Evolutionary conservation across 1,140 invertebrate genomes (phyloP).

Genomic region (Drosophila carrolli): DNA sequence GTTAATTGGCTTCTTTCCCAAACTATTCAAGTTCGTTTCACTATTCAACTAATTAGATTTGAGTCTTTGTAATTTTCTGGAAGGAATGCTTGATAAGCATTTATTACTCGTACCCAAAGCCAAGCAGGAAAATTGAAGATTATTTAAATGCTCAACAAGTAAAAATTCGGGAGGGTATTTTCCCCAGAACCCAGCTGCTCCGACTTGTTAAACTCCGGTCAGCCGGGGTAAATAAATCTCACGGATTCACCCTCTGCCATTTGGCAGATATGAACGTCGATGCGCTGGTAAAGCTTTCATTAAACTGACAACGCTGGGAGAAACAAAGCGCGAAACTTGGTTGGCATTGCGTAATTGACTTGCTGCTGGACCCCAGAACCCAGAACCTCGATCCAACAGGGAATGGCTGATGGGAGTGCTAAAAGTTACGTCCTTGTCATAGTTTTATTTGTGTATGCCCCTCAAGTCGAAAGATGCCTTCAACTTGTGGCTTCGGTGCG

Average conservation of each 20-base stretch:
- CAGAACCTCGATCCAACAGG: constrained; percentile 22
- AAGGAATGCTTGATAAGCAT: background rate
- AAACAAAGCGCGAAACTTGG: constrained; percentile 58
- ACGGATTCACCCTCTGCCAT: constrained; percentile 25
- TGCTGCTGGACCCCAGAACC: constrained; percentile 29
- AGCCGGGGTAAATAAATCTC: constrained; percentile 33
- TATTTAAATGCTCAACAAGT: constrained; percentile 21
- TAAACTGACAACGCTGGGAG: constrained; percentile 52
- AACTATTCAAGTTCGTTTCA: background rate
- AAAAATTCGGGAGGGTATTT: constrained; percentile 1
- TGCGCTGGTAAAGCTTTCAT: constrained; percentile 55
- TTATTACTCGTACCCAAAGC: background rate
- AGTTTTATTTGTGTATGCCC: constrained; percentile 46
- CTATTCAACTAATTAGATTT: background rate
- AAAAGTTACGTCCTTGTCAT: constrained; percentile 55
- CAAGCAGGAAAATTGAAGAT: background rate
- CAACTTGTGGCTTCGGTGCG: constrained; percentile 57
- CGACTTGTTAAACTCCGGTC: constrained; percentile 4
- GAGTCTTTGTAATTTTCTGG: background rate
- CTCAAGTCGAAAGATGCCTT: constrained; percentile 38
- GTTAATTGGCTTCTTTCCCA: background rate
- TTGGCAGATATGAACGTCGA: constrained; percentile 25
- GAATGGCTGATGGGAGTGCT: constrained; percentile 25
- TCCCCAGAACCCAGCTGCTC: constrained; percentile 1
- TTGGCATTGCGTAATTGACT: constrained; percentile 74